Evolutionary conservation across 2,888 invertebrate species (phyloP), one percentile per base, ranked within the genome.

Genomic region (Abrostola tripartita): DNA sequence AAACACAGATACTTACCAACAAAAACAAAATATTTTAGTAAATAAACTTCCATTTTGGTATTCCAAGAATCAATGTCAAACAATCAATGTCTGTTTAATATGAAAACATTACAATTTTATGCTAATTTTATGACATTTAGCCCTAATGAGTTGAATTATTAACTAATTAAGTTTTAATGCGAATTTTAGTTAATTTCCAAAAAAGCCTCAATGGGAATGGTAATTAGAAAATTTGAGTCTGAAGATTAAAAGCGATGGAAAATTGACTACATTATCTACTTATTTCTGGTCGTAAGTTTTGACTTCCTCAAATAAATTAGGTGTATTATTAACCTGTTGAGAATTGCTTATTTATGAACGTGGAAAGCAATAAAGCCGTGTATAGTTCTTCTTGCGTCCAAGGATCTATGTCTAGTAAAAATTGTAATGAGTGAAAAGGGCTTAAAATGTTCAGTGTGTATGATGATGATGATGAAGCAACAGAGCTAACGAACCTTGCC

Each of bases 151-250:
- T 36, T 38, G 47, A 53, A 47, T 71, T 55, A 52, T 37, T n/a
- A 36, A 42, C 37, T 42, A 42, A 49, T 58, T 12, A 49, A 0
- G 11, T 47, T 71, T 67, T 70, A 37, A 73, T 61, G 74, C 14
- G 38, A 12, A 24, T 49, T 44, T 5, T n/a, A 55, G 14, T 44
- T n/a, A 37, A 67, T 57, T 49, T 51, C 9, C 4, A 50, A 24
- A 38, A 50, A 47, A 42, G 11, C 9, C 24, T 0, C 11, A 35
- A 24, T 4, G 35, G 24, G 6, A 40, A 38, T 42, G 36, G 12
- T 59, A 52, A 59, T 58, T 37, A 52, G 37, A n/a, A 59, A 52
- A 40, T 58, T 58, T 47, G 1, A 10, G 12, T 4, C 1, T 38
- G 24, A 37, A 47, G 24, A 49, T 38, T 7, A 56, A 56, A 37